Evolutionary conservation across 2,797 vertebrate genomes (phyloP), one percentile per base, ranked within the genome.

Genomic region (Galago senegalensis): DNA sequence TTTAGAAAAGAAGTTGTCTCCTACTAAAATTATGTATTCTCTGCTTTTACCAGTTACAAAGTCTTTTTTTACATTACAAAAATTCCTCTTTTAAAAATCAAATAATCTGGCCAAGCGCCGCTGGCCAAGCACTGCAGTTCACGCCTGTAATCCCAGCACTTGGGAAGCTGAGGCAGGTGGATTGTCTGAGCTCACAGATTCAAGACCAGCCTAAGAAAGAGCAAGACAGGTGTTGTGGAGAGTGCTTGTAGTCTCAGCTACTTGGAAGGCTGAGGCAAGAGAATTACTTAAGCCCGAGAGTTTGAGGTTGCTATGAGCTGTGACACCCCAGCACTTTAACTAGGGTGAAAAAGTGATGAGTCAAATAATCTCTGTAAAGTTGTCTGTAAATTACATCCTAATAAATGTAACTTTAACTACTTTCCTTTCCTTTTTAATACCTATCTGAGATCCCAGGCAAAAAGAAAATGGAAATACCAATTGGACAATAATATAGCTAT

Each of bases 11-110:
- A 40, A 70, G 31, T 2, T 43, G 6, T 25, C 23, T 93, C 21
- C 61, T 37, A 75, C 56, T 90, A 87, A 95, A 92, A 85, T 69
- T 65, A 60, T 63, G 37, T 90, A 43, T 75, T 95, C 58, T 89
- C 70, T 89, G 29, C n/a, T 92, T 89, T 96, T 14, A 89, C n/a
- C 14, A 91, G 34, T 43, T 46, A 89, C 73, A 46, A 27, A 82
- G 58, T 31, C 40, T 49, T 9, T n/a, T 86, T 70, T 77, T 46
- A 88, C 6, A 88, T 81, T 75, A 87, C 3, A 86, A 46, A 83
- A 83, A 93, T 79, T 86, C n/a, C n/a, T 81, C 27, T 82, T 93
- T 77, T 79, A 91, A 93, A 69, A 63, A 40, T 58, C 18, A 92
- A 92, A 81, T 53, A 80, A n/a, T 14, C 31, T 58, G 49, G 49